A percentile compares a stretch with the other conserved stretches of the same genome.
Conservation (phyloP, 2,888 invertebrate species). For the Apotomis betuletana region DNA sequence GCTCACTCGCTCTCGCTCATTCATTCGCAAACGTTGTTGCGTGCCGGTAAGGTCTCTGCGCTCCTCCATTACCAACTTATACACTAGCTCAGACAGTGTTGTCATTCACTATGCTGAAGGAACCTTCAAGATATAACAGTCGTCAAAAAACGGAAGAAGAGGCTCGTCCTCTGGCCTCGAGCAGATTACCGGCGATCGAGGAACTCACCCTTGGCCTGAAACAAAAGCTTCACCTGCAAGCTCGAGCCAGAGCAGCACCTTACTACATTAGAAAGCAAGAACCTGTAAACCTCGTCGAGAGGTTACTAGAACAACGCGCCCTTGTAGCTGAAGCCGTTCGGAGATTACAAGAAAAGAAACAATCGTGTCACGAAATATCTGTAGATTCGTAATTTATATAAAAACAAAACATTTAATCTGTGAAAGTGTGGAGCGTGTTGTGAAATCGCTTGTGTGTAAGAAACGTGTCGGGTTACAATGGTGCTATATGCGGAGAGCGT, state of each 20-base stretch:
- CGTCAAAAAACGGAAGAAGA: constrained; percentile 66
- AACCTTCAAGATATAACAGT: constrained; percentile 72
- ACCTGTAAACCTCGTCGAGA: constrained; percentile 80
- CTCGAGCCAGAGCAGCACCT: constrained; percentile 79
- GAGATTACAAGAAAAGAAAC: constrained; percentile 80
- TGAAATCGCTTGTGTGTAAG: constrained; percentile 83
- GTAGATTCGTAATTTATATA: constrained; percentile 80
- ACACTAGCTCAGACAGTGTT: constrained; percentile 49
- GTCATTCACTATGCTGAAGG: constrained; percentile 74
- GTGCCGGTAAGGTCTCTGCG: constrained; percentile 68
- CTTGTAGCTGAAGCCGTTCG: constrained; percentile 82
- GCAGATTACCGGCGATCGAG: constrained; percentile 76
- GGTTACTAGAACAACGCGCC: constrained; percentile 77
- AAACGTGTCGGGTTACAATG: constrained; percentile 84
- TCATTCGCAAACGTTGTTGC: constrained; percentile 79
- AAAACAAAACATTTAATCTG: constrained; percentile 80
- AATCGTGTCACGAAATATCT: constrained; percentile 78
- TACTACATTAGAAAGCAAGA: constrained; percentile 82
- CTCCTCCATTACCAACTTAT: constrained; percentile 54
- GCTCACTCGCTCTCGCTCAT: constrained; percentile 70
- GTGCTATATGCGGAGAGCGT: constrained; percentile 83
- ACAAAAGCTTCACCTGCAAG: constrained; percentile 81
- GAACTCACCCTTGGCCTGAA: constrained; percentile 80
- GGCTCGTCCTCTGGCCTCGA: constrained; percentile 66
- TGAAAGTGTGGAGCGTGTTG: constrained; percentile 83